These are phyloP conservation scores for Holothuria leucospilota DNA, from an alignment of 53 echinoderm and acorn worm species.

Conservation along the genomic window DNA sequence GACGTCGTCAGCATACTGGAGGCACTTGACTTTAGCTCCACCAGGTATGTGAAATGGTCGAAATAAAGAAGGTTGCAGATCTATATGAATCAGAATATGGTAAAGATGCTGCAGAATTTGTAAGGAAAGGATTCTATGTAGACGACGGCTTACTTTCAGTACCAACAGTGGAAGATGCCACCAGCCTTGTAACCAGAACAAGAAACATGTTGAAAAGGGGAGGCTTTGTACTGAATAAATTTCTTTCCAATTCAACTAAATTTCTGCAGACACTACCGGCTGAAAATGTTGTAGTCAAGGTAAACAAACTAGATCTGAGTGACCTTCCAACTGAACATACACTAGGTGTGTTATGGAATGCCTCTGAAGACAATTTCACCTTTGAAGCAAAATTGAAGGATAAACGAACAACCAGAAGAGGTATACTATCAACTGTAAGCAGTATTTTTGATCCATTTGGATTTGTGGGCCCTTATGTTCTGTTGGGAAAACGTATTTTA, in stretches of 20 bases:
- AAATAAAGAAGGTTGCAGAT: conserved; percentile 63
- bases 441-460: conserved; percentile 66
- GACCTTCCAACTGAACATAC: conserved; percentile 60
- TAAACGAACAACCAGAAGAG: conserved; percentile 63
- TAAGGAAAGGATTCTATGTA: conserved; percentile 63
- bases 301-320: conserved; percentile 34
- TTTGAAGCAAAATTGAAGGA: conserved; percentile 70
- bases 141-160: conserved; percentile 64
- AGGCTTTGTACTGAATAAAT: conserved; percentile 57
- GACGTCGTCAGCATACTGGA: too few relatives aligned
- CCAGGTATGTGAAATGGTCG: too few relatives aligned
- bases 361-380: conserved; percentile 62
- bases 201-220: conserved; percentile 60
- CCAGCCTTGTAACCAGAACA: conserved; percentile 45
- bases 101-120: conserved; percentile 49
- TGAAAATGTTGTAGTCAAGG: conserved; percentile 30
- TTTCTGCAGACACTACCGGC: conserved; percentile 43
- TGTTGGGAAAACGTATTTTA: conserved; percentile 40
- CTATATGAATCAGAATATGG: conserved; percentile 56
- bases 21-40: too few relatives aligned
- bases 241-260: conserved; percentile 59
- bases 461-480: conserved; percentile 24
- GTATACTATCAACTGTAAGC: conserved; percentile 65
- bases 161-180: conserved; percentile 47
- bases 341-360: conserved; percentile 71